These are phyloP conservation scores for Gymnorhina tibicen DNA, from an alignment of 2,113 vertebrate genomes.

Conservation along the genomic window DNA sequence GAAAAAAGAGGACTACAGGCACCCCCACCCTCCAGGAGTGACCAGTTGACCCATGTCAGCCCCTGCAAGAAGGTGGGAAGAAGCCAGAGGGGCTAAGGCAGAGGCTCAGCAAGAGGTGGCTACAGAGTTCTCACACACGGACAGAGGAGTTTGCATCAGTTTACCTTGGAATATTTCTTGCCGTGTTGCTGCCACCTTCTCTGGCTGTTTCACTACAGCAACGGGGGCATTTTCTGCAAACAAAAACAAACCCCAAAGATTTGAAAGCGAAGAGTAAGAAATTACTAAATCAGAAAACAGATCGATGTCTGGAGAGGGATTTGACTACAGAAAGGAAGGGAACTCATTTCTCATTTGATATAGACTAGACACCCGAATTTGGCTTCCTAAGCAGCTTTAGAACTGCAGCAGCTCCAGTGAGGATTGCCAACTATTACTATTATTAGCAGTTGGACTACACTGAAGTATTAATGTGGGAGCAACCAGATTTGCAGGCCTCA, in stretches of 20 bases:
- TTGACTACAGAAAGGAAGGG: not conserved
- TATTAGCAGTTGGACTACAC: not conserved
- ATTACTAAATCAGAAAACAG: not conserved
- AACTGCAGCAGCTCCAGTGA: not conserved
- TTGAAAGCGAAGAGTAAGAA: not conserved
- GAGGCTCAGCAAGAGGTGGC: not conserved
- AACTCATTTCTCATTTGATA: not conserved
- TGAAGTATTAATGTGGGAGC: not conserved
- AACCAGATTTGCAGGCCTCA: not conserved
- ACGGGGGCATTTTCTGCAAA: slow-evolving; percentile 70
- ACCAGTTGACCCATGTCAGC: not conserved
- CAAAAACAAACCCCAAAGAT: not conserved
- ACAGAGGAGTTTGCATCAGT: not conserved
- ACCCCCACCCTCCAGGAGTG: not conserved
- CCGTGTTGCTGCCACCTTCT: slow-evolving; percentile 79
- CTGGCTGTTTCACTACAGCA: slow-evolving; percentile 71
- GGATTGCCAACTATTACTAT: not conserved
- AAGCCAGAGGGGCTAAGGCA: not conserved
- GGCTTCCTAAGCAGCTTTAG: not conserved
- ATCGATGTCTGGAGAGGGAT: not conserved
- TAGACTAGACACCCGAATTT: not conserved
- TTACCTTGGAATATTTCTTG: slow-evolving; percentile 85
- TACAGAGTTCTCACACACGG: not conserved
- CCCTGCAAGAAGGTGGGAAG: not conserved
- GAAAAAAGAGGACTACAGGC: not conserved